phyloP scores from a whole-genome alignment of 1,140 invertebrate species.

The Paralvinella palmiformis region DNA sequence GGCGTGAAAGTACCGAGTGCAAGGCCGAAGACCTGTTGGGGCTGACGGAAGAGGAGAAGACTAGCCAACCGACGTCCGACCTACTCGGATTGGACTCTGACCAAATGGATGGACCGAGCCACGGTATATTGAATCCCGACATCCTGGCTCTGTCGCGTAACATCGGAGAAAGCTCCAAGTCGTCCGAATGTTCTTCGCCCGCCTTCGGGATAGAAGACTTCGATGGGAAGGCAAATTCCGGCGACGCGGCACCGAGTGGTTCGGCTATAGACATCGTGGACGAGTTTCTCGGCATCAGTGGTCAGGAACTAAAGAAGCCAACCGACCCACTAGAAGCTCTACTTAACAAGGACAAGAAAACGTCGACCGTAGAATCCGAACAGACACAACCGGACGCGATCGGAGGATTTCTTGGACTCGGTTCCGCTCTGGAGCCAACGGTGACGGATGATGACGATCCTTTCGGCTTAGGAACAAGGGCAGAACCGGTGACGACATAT shows the following conservation, averaged over 20 bases:
- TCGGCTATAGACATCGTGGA: neutral
- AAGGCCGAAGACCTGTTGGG: conserved; percentile 13
- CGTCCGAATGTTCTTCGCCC: neutral
- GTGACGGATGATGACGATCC: no score
- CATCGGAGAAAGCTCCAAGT: neutral
- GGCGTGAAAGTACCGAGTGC: conserved; percentile 21
- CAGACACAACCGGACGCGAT: no score
- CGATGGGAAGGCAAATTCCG: conserved; percentile 2
- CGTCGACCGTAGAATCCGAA: no score
- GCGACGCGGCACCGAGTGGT: neutral
- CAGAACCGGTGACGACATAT: no score
- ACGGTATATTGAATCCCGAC: neutral
- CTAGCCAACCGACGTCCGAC: conserved; percentile 24
- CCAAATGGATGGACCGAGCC: neutral
- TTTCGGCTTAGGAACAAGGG: no score
- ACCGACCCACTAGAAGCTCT: no score
- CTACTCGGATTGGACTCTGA: conserved; percentile 28
- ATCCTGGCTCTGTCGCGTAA: neutral
- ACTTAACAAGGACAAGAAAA: no score
- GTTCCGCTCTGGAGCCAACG: no score
- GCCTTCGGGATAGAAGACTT: conserved; percentile 5
- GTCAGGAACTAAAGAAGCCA: no score
- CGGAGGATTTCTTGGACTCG: no score
- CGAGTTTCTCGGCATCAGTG: neutral
- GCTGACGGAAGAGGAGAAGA: conserved; percentile 5